Conservation (phyloP, 2,113 vertebrate species). For the Melozone crissalis region DNA sequence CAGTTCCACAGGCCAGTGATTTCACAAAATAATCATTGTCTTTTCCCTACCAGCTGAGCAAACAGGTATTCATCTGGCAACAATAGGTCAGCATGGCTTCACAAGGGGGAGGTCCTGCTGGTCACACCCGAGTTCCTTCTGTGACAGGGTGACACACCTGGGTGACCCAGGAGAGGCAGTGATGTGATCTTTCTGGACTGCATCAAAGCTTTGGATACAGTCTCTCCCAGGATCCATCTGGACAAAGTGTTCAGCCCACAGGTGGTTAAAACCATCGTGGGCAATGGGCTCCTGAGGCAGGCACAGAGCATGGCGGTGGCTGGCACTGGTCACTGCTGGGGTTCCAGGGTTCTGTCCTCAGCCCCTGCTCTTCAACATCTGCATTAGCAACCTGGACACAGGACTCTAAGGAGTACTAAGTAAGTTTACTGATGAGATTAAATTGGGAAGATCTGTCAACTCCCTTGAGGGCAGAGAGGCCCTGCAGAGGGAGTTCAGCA, state of each 20-base stretch:
- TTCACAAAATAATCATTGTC: not conserved
- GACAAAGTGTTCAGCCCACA: not conserved
- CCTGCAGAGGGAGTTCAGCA: not conserved
- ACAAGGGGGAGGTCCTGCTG: not conserved
- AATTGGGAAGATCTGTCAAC: not conserved
- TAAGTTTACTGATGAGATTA: not conserved
- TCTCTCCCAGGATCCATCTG: not conserved
- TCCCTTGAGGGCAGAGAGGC: not conserved
- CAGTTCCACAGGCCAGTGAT: not conserved
- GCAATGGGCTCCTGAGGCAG: rapidly evolving
- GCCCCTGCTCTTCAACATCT: not conserved
- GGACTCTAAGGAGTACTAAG: not conserved
- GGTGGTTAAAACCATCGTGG: not conserved
- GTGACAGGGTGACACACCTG: not conserved
- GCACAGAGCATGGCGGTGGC: not conserved
- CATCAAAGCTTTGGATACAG: not conserved
- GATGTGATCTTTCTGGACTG: not conserved
- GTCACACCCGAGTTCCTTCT: not conserved
- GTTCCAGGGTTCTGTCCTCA: not conserved
- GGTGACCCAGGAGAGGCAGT: not conserved
- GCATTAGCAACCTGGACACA: not conserved
- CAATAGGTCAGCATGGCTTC: not conserved
- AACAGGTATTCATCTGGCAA: not conserved
- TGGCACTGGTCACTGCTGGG: not conserved
- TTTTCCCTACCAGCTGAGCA: not conserved